These are phyloP conservation scores for Pyrocephalus nanus DNA, from an alignment of 2,797 vertebrate species.

Conservation along the genomic window DNA sequence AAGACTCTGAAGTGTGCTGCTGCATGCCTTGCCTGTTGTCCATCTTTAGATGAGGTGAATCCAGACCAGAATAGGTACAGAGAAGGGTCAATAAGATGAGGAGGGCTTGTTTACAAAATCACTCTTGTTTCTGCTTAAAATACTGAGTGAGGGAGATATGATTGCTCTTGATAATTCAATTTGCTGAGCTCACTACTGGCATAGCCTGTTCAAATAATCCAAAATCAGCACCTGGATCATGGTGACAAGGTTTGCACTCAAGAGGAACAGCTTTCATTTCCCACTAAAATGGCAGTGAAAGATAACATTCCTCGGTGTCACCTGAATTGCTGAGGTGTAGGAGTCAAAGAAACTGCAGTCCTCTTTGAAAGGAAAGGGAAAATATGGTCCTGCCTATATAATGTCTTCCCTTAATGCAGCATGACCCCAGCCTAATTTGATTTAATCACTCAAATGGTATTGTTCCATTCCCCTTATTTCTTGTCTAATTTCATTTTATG, in stretches of 20 bases:
- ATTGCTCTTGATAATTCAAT: not conserved
- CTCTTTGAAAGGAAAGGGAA: not conserved
- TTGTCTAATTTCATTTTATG: slow-evolving; percentile 23
- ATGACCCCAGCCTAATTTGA: not conserved
- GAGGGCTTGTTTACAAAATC: not conserved
- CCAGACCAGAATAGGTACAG: not conserved
- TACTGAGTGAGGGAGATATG: not conserved
- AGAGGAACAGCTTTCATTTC: not conserved
- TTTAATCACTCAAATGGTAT: not conserved
- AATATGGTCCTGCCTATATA: not conserved
- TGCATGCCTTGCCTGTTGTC: not conserved
- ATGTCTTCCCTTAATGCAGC: not conserved
- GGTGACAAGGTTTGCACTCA: not conserved
- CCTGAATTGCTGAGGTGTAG: not conserved
- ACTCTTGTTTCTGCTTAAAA: not conserved
- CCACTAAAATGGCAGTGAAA: not conserved
- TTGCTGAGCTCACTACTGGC: not conserved
- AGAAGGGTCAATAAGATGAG: not conserved
- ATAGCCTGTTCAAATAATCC: not conserved
- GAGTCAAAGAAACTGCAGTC: not conserved
- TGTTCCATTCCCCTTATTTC: not conserved
- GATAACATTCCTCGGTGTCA: not conserved
- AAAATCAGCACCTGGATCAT: not conserved
- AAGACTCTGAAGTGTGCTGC: not conserved
- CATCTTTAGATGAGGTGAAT: not conserved